Evolutionary conservation across 2,888 invertebrate genomes (phyloP), one percentile per base, ranked within the genome.

Genomic region (Sturmia bella): DNA sequence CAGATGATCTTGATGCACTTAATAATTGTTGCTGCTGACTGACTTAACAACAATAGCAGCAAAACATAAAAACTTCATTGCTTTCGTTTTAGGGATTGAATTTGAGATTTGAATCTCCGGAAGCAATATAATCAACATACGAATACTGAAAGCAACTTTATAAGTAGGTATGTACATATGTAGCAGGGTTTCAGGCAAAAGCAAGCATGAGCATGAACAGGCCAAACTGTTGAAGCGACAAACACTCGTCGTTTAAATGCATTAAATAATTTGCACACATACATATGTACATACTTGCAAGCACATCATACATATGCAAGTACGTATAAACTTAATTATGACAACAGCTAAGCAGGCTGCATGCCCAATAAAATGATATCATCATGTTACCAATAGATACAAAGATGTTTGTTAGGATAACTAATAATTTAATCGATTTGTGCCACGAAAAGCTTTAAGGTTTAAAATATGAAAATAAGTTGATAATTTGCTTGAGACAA

Each of bases 1-100:
- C 82, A 82, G 84, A 79, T 86, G 86, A 89, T 89, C 89, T 89
- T 89, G 89, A 89, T 89, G 88, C 88, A 89, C 88, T 89, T 89
- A 89, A 88, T 88, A 85, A 81, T 83, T 84, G 83, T 79, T 85
- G 78, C 78, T 79, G 78, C 72, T 79, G 83, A 73, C 79, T 83
- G 79, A 77, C 68, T 72, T 59, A 74, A 84, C 80, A 79, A 48
- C 69, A 72, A 70, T 69, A 52, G 32, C 68, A 59, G 7, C 59
- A 21, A 13, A 17, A 54, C 19, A 66, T 15, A 70, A 59, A 74
- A 74, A 69, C 39, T 45, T 68, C 70, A 61, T 50, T 72, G 56
- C 69, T 70, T 81, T 66, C 57, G 70, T 79, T 72, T 84, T 61
- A 79, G 83, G 85, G 84, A 85, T 85, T 84, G 80, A 76, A 84